A percentile compares a stretch with the other conserved stretches of the same genome.
These are phyloP conservation scores for Caenorhabditis drosophilae DNA, from an alignment of 2,888 invertebrate genomes.

Conservation along the genomic window DNA sequence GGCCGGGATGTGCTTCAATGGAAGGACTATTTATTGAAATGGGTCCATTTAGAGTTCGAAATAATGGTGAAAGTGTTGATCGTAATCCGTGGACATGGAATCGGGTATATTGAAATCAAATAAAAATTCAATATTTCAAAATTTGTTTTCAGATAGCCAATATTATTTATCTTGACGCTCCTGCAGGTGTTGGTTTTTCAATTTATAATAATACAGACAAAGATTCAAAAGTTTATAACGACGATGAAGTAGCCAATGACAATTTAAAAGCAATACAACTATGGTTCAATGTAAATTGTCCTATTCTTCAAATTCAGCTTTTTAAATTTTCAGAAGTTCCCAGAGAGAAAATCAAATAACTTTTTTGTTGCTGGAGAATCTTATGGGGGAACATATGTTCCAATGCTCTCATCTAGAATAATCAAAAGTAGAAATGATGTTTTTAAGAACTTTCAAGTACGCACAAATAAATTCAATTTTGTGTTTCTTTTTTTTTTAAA, in stretches of 20 bases:
- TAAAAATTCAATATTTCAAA: background rate
- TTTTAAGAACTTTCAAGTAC: no score
- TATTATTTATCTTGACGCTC: conserved; percentile 73
- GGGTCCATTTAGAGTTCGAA: conserved; percentile 56
- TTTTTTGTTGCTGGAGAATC: conserved; percentile 73
- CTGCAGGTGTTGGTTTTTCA: conserved; percentile 73
- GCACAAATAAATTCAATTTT: no score
- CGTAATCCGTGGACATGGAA: conserved; percentile 68
- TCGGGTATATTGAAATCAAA: conserved; percentile 44
- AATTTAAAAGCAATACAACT: conserved; percentile 28
- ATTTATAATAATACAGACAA: conserved; percentile 62
- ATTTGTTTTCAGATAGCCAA: conserved; percentile 70
- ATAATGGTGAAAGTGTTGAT: conserved; percentile 55
- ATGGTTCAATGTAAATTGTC: no score
- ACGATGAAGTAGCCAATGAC: conserved; percentile 51
- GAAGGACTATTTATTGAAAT: conserved; percentile 58
- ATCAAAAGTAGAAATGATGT: no score
- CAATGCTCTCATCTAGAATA: conserved; percentile 59
- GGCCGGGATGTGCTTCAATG: conserved; percentile 60
- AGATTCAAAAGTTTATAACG: conserved; percentile 66
- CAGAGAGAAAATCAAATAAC: conserved; percentile 65
- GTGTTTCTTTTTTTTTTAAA: background rate
- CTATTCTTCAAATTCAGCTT: no score
- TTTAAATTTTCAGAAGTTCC: no score
- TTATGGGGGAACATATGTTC: conserved; percentile 73